Base-by-base conservation (phyloP, 2,113 vertebrate genomes). In the Apus apus region DNA sequence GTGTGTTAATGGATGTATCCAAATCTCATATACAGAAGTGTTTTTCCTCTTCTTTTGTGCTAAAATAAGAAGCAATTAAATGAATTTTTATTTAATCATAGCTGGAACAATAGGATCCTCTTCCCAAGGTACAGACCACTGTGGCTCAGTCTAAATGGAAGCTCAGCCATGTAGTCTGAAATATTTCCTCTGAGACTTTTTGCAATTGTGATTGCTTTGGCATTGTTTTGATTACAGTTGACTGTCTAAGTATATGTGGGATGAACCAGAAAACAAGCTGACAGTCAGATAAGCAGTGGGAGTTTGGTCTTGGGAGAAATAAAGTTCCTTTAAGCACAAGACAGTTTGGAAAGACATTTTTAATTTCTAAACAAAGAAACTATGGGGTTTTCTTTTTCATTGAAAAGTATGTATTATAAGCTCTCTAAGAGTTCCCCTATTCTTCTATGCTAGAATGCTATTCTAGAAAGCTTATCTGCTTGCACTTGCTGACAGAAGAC, bases 221-320 rank as follows among this genome's bases (percentile, higher is more conserved):
- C 16, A 32, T 36, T 91, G 43, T 71, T 92, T 73, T 84, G 22
- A 89, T 89, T 87, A 50, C 36, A 57, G n/a, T 5, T 86, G 72
- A 70, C 51, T 80, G 4, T 73, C 46, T 62, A 46, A 89, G 27
- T 56, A 29, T 54, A 66, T 50, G 56, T 71, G 43, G 68, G 32
- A 81, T 71, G 87, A 92, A 58, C 32, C 61, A 89, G 65, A 94
- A 87, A 87, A 22, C 15, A 91, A 93, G 57, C 43, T 80, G 60
- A 91, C 57, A 76, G 27, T 40, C 27, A 86, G 73, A 87, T 18
- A 81, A 81, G 36, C 27, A 38, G 30, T 29, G 14, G 58, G 68
- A 86, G 32, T 71, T 81, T 71, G 38, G 66, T 91, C 80, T 64
- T 89, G 30, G 29, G 76, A 90, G 27, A 62, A 90, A 77, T 45